phyloP scores from a whole-genome alignment of 2,113 vertebrate species.

The Herpetotheres cachinnans region DNA sequence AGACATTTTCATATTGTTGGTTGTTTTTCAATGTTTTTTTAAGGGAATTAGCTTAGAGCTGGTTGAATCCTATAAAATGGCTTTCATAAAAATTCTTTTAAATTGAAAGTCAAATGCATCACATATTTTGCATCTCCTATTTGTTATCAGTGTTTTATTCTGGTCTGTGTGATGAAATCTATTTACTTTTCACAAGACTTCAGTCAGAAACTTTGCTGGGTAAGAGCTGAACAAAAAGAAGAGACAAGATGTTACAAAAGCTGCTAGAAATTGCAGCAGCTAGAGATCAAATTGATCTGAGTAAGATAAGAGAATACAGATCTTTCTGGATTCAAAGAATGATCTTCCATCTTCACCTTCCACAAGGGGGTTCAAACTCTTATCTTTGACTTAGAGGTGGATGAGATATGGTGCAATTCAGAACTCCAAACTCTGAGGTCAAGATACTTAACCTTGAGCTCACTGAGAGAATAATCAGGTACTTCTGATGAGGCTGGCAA shows the following conservation, averaged over 20 bases:
- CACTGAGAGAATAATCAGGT: neutral
- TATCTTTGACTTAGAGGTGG: neutral
- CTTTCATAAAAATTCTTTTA: neutral
- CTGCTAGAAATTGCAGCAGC: neutral
- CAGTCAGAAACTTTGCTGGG: neutral
- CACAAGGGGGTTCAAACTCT: neutral
- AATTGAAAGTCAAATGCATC: neutral
- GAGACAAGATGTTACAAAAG: neutral
- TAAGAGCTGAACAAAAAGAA: neutral
- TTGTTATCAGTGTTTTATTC: neutral
- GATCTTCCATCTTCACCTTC: neutral
- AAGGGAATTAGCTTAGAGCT: neutral
- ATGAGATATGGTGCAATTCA: neutral
- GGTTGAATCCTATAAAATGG: neutral
- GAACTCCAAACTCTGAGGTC: neutral
- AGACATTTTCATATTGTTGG: neutral
- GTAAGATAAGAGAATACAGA: neutral
- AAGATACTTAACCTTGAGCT: constrained; percentile 4
- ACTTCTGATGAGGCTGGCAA: neutral
- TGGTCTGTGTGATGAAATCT: neutral
- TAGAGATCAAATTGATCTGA: neutral
- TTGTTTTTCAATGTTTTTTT: neutral
- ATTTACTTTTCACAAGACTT: neutral
- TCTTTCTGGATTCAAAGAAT: constrained; percentile 15
- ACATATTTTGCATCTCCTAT: neutral